phyloP scores from a whole-genome alignment of 1,140 invertebrate genomes.

The Saccostrea echinata region DNA sequence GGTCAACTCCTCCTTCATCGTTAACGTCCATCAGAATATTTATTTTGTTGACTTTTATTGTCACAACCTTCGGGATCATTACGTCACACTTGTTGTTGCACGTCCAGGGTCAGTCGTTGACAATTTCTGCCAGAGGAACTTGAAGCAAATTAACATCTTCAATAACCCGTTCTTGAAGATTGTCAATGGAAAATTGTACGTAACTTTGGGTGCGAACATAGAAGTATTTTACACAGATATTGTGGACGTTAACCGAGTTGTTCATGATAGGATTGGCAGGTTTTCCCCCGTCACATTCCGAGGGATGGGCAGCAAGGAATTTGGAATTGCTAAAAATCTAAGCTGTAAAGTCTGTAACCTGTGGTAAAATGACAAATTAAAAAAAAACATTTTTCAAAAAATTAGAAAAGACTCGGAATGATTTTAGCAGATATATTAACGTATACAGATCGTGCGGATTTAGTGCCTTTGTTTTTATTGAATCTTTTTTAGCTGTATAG shows the following conservation, averaged over 20 bases:
- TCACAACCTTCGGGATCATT: conserved; percentile 54
- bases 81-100: conserved; percentile 65
- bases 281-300: conserved; percentile 38
- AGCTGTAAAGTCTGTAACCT: conserved; percentile 51
- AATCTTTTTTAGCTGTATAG: background rate
- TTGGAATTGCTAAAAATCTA: conserved; percentile 43
- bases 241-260: conserved; percentile 27
- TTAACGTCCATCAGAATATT: conserved; percentile 34
- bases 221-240: conserved; percentile 51
- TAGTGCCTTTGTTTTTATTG: background rate
- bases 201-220: conserved; percentile 43
- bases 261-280: background rate
- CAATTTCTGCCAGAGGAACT: conserved; percentile 65
- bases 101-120: conserved; percentile 51
- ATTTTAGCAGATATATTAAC: background rate
- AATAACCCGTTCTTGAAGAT: conserved; percentile 45
- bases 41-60: conserved; percentile 52
- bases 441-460: background rate
- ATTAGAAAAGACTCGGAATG: background rate
- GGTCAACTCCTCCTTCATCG: conserved; percentile 5
- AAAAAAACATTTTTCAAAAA: background rate
- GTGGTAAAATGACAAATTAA: background rate
- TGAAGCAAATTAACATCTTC: conserved; percentile 55
- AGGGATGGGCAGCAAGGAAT: conserved; percentile 42
- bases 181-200: conserved; percentile 16